These are phyloP conservation scores for Alloplasta piceator DNA, from an alignment of 2,888 invertebrate genomes.

Conservation along the genomic window DNA sequence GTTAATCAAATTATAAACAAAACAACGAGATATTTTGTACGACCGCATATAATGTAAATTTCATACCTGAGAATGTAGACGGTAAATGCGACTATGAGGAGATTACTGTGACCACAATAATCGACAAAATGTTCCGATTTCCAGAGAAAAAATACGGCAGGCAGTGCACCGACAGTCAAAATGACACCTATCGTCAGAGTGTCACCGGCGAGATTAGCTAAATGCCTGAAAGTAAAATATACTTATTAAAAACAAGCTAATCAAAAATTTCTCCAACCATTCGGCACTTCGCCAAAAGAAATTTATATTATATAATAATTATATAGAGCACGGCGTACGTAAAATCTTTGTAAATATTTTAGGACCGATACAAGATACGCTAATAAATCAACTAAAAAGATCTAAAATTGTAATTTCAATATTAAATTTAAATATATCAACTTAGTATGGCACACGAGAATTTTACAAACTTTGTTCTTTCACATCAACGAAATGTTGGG, in stretches of 20 bases:
- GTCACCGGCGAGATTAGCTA: conserved; percentile 84
- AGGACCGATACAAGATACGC: no score
- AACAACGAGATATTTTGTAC: conserved; percentile 34
- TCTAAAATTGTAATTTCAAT: no score
- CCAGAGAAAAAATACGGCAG: conserved; percentile 89
- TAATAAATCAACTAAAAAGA: no score
- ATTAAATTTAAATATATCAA: no score
- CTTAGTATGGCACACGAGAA: no score
- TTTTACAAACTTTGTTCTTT: no score
- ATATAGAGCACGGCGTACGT: no score
- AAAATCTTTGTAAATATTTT: no score
- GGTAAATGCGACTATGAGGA: conserved; percentile 92
- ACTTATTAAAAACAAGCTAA: not conserved
- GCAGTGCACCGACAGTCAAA: conserved; percentile 88
- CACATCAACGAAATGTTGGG: no score
- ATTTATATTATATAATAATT: no score
- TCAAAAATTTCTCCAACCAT: no score
- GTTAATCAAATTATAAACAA: conserved; percentile 1
- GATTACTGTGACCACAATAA: conserved; percentile 92
- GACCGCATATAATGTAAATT: conserved; percentile 4
- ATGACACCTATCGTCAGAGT: conserved; percentile 87
- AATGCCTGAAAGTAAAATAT: conserved; percentile 84
- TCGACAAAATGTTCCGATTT: conserved; percentile 93
- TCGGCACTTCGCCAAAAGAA: no score
- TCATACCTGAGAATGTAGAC: conserved; percentile 90